A percentile compares a stretch with the other conserved stretches of the same genome.
Evolutionary conservation across 2,888 invertebrate species (phyloP).

Genomic region (Agapetus fuscipes): DNA sequence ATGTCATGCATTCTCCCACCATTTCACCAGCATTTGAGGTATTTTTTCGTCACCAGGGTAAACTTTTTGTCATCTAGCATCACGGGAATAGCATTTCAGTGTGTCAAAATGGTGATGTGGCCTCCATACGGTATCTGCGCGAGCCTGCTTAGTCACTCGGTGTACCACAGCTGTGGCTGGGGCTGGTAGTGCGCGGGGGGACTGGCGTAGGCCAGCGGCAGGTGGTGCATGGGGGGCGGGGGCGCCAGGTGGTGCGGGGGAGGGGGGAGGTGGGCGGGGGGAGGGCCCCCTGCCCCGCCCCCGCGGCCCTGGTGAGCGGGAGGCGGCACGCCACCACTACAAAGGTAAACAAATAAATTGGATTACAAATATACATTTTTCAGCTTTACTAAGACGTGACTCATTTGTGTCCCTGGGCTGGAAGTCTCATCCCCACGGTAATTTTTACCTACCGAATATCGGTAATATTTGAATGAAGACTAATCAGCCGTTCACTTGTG

Average conservation of each 20-base stretch:
- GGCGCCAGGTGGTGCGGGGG: constrained; percentile 45
- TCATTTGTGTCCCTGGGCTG: too few species aligned
- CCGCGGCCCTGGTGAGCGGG: constrained; percentile 77
- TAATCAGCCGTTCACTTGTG: too few species aligned
- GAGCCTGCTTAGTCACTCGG: constrained; percentile 42
- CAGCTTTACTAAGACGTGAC: too few species aligned
- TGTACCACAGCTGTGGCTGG: constrained; percentile 56
- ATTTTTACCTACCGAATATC: too few species aligned
- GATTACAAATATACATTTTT: neutral
- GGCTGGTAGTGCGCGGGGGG: constrained; percentile 21
- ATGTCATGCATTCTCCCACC: too few species aligned
- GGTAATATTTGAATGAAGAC: too few species aligned
- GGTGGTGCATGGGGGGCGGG: constrained; percentile 56
- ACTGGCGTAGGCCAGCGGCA: constrained; percentile 60
- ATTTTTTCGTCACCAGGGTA: neutral
- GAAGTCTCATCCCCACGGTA: too few species aligned
- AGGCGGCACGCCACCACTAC: constrained; percentile 48
- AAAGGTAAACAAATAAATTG: constrained; percentile 5
- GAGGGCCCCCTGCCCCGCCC: constrained; percentile 38
- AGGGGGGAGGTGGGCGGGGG: constrained; percentile 58
- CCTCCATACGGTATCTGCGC: neutral
- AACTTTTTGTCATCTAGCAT: neutral
- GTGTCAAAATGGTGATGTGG: too few species aligned
- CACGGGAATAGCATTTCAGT: too few species aligned
- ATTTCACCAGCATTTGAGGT: neutral